Evolutionary conservation across 2,113 vertebrate genomes (phyloP).

Genomic region (Boleophthalmus pectinirostris): DNA sequence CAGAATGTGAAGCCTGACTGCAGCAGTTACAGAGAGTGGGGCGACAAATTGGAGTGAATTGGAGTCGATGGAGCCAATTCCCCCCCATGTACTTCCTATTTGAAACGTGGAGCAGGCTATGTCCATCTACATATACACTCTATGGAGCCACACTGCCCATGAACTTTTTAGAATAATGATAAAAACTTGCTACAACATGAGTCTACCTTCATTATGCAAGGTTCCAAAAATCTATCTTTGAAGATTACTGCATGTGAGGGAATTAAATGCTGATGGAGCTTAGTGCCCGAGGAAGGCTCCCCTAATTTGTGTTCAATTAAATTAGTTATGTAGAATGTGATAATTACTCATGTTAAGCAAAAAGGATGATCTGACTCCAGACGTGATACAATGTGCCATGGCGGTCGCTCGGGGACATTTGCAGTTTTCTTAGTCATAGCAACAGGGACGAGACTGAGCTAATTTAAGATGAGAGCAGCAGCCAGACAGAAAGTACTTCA

Average conservation of each 20-base stretch:
- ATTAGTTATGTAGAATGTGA: conserved; percentile 11
- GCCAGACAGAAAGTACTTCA: neutral
- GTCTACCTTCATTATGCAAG: conserved; percentile 1
- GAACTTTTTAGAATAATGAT: neutral
- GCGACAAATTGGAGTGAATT: too few relatives aligned
- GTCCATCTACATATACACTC: too few relatives aligned
- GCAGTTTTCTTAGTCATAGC: conserved; percentile 8
- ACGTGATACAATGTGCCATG: conserved; percentile 8
- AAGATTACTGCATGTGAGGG: neutral
- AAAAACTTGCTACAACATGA: neutral
- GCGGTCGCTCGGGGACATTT: neutral
- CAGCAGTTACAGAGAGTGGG: too few relatives aligned
- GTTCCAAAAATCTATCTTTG: neutral
- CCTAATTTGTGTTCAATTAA: conserved; percentile 12
- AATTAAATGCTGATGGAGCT: neutral
- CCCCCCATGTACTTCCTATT: too few relatives aligned
- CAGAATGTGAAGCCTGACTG: too few relatives aligned
- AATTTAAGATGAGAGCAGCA: conserved; percentile 5
- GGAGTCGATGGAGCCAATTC: too few relatives aligned
- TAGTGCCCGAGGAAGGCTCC: neutral
- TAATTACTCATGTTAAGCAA: conserved; percentile 14
- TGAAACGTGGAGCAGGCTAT: too few relatives aligned
- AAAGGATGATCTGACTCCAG: neutral
- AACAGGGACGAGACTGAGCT: neutral
- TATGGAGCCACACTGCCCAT: too few relatives aligned